Percentiles rank a stretch among this genome's conserved stretches.
These are phyloP conservation scores for Hirtodrosophila trivittata DNA, from an alignment of 2,888 invertebrate genomes.

Conservation along the genomic window DNA sequence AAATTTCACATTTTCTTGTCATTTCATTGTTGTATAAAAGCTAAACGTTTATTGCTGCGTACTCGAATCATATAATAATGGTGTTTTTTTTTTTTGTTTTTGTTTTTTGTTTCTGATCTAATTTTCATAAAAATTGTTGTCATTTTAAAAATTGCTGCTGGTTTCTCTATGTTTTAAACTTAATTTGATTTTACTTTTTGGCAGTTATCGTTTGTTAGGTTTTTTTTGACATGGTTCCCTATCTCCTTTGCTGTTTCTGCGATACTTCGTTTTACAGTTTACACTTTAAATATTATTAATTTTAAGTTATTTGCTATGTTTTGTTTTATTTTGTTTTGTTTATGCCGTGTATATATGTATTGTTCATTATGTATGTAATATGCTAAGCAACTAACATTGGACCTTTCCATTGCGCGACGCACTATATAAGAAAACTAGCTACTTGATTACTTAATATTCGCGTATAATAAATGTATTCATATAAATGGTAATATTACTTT, in stretches of 20 bases:
- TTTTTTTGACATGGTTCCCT: slow-evolving; percentile 42
- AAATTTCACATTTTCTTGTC: slow-evolving; percentile 22
- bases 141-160: slow-evolving; percentile 43
- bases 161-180: slow-evolving; percentile 34
- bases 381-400: slow-evolving; percentile 80
- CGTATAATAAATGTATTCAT: slow-evolving; percentile 30
- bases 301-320: slow-evolving; percentile 27
- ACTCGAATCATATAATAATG: not conserved
- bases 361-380: slow-evolving; percentile 54
- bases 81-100: not conserved
- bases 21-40: slow-evolving; percentile 58
- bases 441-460: slow-evolving; percentile 63
- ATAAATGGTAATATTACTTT: slow-evolving; percentile 35
- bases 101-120: slow-evolving; percentile 1
- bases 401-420: slow-evolving; percentile 79
- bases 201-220: slow-evolving; percentile 74
- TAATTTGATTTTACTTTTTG: slow-evolving; percentile 66
- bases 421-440: slow-evolving; percentile 80
- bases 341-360: slow-evolving; percentile 36
- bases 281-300: slow-evolving; percentile 9
- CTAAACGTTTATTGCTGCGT: slow-evolving; percentile 54
- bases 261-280: not conserved
- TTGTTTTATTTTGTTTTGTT: slow-evolving; percentile 21
- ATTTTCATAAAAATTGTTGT: slow-evolving; percentile 47
- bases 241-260: slow-evolving; percentile 6